phyloP scores from a whole-genome alignment of 1,140 invertebrate genomes.

The Apis florea region DNA sequence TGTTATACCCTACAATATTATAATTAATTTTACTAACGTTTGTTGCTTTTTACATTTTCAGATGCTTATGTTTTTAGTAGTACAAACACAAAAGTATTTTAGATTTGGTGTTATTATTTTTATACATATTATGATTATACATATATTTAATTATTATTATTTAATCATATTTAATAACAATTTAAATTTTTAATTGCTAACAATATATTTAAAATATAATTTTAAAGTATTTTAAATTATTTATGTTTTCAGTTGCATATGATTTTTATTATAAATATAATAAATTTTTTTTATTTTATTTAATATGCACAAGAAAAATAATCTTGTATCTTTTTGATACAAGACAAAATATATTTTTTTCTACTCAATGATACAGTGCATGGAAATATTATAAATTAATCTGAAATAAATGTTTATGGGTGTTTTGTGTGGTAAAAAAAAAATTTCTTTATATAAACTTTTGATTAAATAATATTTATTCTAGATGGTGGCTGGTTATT shows the following conservation, averaged over 20 bases:
- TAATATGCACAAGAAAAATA: constrained; percentile 20
- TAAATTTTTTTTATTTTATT: constrained; percentile 19
- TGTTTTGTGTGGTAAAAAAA: constrained; percentile 50
- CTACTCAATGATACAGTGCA: constrained; percentile 39
- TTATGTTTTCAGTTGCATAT: not conserved
- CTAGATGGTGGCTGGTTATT: constrained; percentile 73
- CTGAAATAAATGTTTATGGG: constrained; percentile 40
- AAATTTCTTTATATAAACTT: constrained; percentile 22
- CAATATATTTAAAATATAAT: constrained; percentile 8
- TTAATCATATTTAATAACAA: constrained; percentile 30
- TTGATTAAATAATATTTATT: constrained; percentile 48
- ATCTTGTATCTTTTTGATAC: constrained; percentile 9
- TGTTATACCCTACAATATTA: constrained; percentile 24
- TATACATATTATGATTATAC: constrained; percentile 20
- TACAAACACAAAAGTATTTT: not conserved
- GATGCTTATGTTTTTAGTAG: constrained; percentile 36
- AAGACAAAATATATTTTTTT: constrained; percentile 8
- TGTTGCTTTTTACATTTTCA: constrained; percentile 53
- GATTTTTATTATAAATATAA: constrained; percentile 10
- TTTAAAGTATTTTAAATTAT: constrained; percentile 4
- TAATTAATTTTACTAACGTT: constrained; percentile 39
- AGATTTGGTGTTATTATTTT: not conserved
- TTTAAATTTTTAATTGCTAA: constrained; percentile 22
- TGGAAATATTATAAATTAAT: constrained; percentile 47
- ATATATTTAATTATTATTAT: constrained; percentile 17